These are phyloP conservation scores for Ahaetulla prasina DNA, from an alignment of 2,113 vertebrate species.

Conservation along the genomic window DNA sequence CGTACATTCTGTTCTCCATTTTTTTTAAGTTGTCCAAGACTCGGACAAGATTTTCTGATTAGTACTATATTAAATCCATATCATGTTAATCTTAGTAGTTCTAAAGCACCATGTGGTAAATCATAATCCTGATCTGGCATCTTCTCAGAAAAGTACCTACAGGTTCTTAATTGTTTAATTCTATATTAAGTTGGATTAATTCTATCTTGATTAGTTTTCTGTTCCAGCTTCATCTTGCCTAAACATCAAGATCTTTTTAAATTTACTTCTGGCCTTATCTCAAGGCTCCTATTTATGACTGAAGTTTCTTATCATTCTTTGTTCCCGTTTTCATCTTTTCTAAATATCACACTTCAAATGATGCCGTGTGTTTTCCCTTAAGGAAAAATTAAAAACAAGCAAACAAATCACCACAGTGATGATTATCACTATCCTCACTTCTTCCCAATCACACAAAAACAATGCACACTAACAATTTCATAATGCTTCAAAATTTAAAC, in stretches of 20 bases:
- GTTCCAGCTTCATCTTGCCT: too few species aligned
- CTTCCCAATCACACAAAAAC: not conserved
- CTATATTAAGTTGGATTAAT: not conserved
- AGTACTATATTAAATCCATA: not conserved
- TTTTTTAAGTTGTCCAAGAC: not conserved
- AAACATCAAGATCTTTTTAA: not conserved
- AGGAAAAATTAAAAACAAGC: not conserved
- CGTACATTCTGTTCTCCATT: not conserved
- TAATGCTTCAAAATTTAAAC: not conserved
- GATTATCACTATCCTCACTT: not conserved
- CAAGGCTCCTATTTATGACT: not conserved
- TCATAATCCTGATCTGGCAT: not conserved
- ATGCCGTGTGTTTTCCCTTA: too few species aligned
- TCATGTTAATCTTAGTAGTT: not conserved
- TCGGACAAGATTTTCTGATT: not conserved
- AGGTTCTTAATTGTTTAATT: not conserved
- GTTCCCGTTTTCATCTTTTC: not conserved
- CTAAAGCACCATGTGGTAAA: not conserved
- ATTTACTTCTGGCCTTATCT: not conserved
- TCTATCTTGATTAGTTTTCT: not conserved
- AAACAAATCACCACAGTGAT: not conserved
- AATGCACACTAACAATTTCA: not conserved
- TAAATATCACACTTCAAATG: not conserved
- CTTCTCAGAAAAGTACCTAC: not conserved
- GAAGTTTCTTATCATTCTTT: not conserved